Evolutionary conservation across 2,797 vertebrate genomes (phyloP).

Genomic region (Etheostoma perlongum): DNA sequence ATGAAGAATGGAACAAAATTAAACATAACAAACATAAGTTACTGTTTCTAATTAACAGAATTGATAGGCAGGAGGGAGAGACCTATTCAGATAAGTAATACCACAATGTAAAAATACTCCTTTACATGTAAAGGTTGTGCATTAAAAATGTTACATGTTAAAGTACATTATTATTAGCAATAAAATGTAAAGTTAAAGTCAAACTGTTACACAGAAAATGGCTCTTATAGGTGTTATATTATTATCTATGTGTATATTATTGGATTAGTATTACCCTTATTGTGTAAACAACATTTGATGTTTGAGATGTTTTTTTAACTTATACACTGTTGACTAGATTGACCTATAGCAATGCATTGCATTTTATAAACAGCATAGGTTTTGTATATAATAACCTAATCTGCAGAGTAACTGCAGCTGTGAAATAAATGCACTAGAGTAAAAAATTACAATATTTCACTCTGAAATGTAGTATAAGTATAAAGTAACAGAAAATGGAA

Average conservation of each 20-base stretch:
- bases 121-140: too few species aligned
- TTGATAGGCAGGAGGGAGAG: neutral
- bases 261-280: neutral
- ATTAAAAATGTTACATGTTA: neutral
- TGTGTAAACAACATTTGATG: slow-evolving; percentile 1
- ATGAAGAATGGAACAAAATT: neutral
- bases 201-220: neutral
- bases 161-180: neutral
- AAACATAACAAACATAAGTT: neutral
- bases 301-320: neutral
- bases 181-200: neutral
- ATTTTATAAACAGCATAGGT: neutral
- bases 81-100: neutral
- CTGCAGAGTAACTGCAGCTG: neutral
- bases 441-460: neutral
- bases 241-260: neutral
- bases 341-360: neutral
- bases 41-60: neutral
- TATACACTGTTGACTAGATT: neutral
- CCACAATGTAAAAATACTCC: neutral
- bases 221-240: neutral
- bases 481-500: neutral
- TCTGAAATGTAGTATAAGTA: neutral
- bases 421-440: neutral
- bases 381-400: neutral